Percentiles rank a stretch among this genome's conserved stretches.
Evolutionary conservation across 2,113 vertebrate species (phyloP).

Genomic region (Amphiprion ocellaris): DNA sequence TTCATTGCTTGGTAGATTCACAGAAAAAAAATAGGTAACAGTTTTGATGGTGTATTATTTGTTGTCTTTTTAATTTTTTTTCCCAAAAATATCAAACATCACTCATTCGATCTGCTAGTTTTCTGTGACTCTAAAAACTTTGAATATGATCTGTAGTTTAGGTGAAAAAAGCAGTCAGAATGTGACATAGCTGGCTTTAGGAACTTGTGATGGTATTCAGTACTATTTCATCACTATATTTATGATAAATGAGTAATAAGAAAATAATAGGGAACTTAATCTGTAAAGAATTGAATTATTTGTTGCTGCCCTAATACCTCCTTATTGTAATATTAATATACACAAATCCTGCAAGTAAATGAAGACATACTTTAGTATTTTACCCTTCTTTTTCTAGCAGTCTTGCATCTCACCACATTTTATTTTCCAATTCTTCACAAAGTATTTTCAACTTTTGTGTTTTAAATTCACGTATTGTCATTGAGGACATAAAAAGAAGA

Average conservation of each 20-base stretch:
- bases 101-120: background rate
- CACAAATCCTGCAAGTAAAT: no score
- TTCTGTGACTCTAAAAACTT: background rate
- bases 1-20: background rate
- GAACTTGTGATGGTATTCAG: no score
- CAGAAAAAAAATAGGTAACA: background rate
- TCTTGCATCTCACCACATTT: background rate
- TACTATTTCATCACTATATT: no score
- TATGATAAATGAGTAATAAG: no score
- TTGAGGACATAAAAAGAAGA: conserved; percentile 17
- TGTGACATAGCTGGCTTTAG: no score
- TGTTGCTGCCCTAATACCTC: no score
- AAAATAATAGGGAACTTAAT: background rate
- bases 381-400: background rate
- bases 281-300: no score
- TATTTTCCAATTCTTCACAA: background rate
- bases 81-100: background rate
- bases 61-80: background rate
- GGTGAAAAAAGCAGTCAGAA: no score
- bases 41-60: background rate
- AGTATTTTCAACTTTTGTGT: background rate
- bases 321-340: background rate
- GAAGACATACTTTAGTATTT: no score
- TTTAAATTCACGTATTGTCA: background rate
- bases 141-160: no score